Evolutionary conservation across 2,113 vertebrate species (phyloP).

Genomic region (Equus przewalskii): DNA sequence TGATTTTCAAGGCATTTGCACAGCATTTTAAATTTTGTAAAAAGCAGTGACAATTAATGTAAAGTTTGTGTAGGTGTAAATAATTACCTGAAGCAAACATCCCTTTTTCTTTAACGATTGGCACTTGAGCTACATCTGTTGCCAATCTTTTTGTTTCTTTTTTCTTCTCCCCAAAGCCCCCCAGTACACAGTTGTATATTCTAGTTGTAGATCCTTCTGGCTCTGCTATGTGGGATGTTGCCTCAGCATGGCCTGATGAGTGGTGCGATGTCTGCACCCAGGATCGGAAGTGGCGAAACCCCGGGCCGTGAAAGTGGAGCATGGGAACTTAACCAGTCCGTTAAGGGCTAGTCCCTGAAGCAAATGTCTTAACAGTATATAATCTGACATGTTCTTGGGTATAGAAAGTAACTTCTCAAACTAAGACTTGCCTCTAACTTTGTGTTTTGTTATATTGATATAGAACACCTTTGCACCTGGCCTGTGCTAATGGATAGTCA

Average conservation of each 20-base stretch:
- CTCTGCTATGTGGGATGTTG: too few species aligned
- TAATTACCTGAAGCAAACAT: neutral
- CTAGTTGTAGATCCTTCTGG: too few species aligned
- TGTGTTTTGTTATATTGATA: slow-evolving; percentile 12
- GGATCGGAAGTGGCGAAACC: too few species aligned
- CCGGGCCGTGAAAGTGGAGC: too few species aligned
- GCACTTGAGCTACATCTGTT: too few species aligned
- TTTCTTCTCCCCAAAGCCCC: too few species aligned
- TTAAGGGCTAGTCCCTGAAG: neutral
- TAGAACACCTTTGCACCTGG: slow-evolving; percentile 95
- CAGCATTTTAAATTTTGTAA: neutral
- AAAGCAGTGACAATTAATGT: slow-evolving; percentile 5
- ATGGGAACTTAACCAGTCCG: too few species aligned
- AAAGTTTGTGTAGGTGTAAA: neutral
- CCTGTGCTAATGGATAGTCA: slow-evolving; percentile 91
- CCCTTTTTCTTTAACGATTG: too few species aligned
- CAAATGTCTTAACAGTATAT: neutral
- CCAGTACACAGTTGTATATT: too few species aligned
- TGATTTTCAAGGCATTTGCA: neutral
- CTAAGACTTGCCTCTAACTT: slow-evolving; percentile 49
- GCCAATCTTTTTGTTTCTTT: too few species aligned
- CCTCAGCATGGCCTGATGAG: too few species aligned
- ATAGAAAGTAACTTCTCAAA: neutral
- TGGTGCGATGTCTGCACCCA: too few species aligned
- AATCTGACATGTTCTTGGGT: neutral